Conservation (phyloP, 2,888 invertebrate species). For the Cosmia trapezina region DNA sequence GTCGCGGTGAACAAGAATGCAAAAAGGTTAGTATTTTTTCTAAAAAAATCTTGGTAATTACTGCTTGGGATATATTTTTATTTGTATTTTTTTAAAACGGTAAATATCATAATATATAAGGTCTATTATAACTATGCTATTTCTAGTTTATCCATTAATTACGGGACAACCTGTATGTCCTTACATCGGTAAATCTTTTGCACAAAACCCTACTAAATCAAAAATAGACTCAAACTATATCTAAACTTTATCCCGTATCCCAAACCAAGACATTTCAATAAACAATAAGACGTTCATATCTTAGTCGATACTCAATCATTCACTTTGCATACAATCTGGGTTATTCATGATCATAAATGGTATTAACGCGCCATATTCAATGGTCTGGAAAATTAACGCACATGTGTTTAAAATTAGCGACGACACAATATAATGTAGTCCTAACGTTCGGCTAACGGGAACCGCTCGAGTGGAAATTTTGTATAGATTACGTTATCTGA, state of each 20-base stretch:
- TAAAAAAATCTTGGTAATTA: too few species aligned
- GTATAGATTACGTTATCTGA: slow-evolving; percentile 50
- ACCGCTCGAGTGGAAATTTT: slow-evolving; percentile 39
- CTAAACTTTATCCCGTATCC: neutral
- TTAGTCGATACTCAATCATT: slow-evolving; percentile 65
- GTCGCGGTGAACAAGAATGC: too few species aligned
- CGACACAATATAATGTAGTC: slow-evolving; percentile 59
- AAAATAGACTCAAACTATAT: neutral
- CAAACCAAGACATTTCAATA: slow-evolving; percentile 35
- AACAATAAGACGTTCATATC: slow-evolving; percentile 46
- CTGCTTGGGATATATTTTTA: too few species aligned
- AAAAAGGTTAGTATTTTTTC: too few species aligned
- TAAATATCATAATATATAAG: too few species aligned
- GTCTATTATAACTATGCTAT: too few species aligned
- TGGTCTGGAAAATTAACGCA: slow-evolving; percentile 75
- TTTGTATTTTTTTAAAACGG: too few species aligned
- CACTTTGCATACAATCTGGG: slow-evolving; percentile 66
- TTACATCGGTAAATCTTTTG: neutral
- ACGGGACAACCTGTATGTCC: too few species aligned
- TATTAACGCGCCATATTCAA: slow-evolving; percentile 72
- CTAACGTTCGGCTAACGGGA: slow-evolving; percentile 22
- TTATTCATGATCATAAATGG: slow-evolving; percentile 69
- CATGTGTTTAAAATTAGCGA: slow-evolving; percentile 73
- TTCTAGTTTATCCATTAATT: too few species aligned
- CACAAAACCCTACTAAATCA: neutral